Evolutionary conservation across 2,888 invertebrate genomes (phyloP).

Genomic region (Rotaria sp.): DNA sequence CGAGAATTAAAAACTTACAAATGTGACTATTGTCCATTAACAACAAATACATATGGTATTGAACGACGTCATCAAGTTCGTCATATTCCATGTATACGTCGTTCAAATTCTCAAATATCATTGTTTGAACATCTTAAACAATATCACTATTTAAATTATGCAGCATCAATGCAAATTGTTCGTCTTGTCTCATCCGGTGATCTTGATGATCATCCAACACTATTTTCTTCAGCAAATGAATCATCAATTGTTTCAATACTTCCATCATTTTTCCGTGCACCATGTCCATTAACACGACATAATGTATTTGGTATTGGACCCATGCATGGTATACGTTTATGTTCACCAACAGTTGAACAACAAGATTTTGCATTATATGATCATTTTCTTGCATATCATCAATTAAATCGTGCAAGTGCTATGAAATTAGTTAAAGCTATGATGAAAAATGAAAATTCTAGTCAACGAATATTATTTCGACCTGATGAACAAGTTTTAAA

Average conservation of each 20-base stretch:
- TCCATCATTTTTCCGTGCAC: conserved; percentile 5
- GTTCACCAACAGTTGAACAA: background rate
- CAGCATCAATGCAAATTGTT: background rate
- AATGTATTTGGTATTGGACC: background rate
- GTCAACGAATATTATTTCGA: background rate
- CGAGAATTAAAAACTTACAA: background rate
- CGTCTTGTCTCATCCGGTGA: background rate
- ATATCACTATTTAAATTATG: conserved; percentile 11
- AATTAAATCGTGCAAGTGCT: background rate
- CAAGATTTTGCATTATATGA: background rate
- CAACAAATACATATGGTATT: conserved; percentile 1
- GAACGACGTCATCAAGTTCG: background rate
- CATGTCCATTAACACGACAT: background rate
- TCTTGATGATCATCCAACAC: background rate
- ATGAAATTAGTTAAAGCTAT: conserved; percentile 8
- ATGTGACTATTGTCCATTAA: conserved; percentile 14
- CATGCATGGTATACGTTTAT: background rate
- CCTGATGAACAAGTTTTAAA: conserved; percentile 15
- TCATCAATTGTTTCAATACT: background rate
- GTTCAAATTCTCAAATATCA: background rate
- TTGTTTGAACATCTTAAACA: background rate
- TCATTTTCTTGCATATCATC: conserved; percentile 10
- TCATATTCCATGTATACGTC: background rate
- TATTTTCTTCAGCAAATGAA: background rate
- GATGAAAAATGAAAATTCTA: conserved; percentile 11